phyloP scores from a whole-genome alignment of 2,113 vertebrate genomes.

The Ranitomeya variabilis region DNA sequence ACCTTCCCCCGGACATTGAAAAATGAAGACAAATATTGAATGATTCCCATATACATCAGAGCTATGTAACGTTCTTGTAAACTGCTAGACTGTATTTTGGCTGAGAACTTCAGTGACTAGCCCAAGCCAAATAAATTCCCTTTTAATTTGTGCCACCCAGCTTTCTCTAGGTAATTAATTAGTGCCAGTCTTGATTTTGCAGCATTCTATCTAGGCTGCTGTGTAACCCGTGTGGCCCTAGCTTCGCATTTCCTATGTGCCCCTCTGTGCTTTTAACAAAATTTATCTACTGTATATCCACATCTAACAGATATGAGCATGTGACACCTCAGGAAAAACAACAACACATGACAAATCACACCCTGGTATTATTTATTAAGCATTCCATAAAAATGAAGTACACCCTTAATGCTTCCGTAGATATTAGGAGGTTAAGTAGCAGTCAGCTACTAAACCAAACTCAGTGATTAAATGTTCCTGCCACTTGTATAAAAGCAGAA shows the following conservation, averaged over 20 bases:
- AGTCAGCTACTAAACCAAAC: too few relatives aligned
- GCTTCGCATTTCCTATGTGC: background rate
- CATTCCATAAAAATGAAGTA: too few relatives aligned
- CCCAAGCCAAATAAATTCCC: conserved; percentile 36
- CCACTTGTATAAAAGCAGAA: too few relatives aligned
- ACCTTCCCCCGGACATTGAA: background rate
- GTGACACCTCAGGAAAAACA: background rate
- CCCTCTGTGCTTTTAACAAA: background rate
- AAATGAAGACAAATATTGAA: background rate
- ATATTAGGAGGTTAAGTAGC: too few relatives aligned
- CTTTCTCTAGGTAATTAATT: conserved; percentile 4
- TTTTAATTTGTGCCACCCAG: conserved; percentile 24
- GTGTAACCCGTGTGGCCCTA: background rate
- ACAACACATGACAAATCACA: too few relatives aligned
- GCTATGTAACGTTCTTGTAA: conserved; percentile 5
- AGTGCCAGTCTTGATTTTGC: background rate
- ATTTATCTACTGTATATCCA: background rate
- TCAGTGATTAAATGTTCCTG: too few relatives aligned
- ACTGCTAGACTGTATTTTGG: conserved; percentile 44
- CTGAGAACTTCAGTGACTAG: conserved; percentile 3
- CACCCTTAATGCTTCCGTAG: too few relatives aligned
- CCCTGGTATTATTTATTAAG: too few relatives aligned
- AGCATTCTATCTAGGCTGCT: background rate
- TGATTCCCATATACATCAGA: conserved; percentile 38
- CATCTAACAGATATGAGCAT: background rate